These are phyloP conservation scores for Axis porcinus DNA, from an alignment of 2,113 vertebrate species.

Conservation along the genomic window DNA sequence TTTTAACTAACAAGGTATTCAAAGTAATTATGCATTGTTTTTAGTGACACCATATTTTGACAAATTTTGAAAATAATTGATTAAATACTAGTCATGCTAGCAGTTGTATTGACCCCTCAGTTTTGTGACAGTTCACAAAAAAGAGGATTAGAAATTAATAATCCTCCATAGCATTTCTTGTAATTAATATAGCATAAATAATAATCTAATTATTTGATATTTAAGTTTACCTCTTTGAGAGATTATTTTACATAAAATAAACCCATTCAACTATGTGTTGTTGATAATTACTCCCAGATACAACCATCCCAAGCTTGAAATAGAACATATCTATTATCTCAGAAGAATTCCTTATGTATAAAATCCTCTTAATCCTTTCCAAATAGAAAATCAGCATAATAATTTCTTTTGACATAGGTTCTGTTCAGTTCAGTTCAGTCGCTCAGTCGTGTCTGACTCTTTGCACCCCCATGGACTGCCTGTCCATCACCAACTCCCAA, in stretches of 20 bases:
- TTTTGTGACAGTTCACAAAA: not conserved
- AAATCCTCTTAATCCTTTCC: not conserved
- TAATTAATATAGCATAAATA: not conserved
- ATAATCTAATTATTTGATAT: not conserved
- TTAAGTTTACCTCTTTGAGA: not conserved
- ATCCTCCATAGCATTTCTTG: not conserved
- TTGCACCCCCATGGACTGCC: not conserved
- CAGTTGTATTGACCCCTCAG: not conserved
- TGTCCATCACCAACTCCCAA: not conserved
- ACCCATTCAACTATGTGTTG: not conserved
- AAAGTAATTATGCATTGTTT: not conserved
- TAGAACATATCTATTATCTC: not conserved
- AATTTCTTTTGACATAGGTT: not conserved
- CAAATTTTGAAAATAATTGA: not conserved
- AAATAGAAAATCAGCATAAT: not conserved
- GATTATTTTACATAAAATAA: not conserved
- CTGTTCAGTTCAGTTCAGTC: not conserved
- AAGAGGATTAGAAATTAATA: not conserved
- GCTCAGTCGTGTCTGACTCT: not conserved
- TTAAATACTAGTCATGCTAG: not conserved
- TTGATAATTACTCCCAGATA: not conserved
- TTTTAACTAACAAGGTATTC: not conserved
- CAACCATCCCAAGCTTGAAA: not conserved
- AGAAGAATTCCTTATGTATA: not conserved
- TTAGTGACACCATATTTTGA: not conserved